Base-by-base conservation (phyloP, 2,888 invertebrate species). In the Drosophila meridionalis region DNA sequence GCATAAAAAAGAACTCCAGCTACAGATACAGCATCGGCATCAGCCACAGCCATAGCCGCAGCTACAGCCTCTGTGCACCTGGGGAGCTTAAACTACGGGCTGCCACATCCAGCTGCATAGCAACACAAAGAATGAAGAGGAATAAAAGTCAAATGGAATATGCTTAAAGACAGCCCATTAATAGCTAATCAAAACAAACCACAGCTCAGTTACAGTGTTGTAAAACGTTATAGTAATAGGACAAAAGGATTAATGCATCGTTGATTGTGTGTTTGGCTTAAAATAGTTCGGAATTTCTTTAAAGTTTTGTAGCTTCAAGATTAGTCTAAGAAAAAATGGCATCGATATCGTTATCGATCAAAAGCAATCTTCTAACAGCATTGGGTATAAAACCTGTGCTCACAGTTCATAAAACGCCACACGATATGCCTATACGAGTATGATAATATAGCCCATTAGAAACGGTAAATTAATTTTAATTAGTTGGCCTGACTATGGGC, bases 1-100 rank as follows among this genome's bases (percentile, higher is more conserved):
- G 64, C 67, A 77, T 65, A 80, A 61, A 50, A 56, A 62, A 73
- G 26, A 64, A 40, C 56, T 45, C 40, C 50, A 71, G 14, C 50
- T 11, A 32, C 26, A 59, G 40, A 20, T 3, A 9, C 36, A 64
- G 20, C 48, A n/a, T 7, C 9, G 14, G n/a, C 8, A 42, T n/a
- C 48, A 50, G 50, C n/a, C 8, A 7, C 14, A 48, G 9, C 50
- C n/a, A 4, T 12, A 58, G 36, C 20, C n/a, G 8, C 53, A 32
- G n/a, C 50, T n/a, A 9, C 20, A 58, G 40, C 30, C 38, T 48
- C 43, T 56, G 64, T 36, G 28, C 30, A 60, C 11, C 65, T 40
- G 34, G 48, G n/a, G 9, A 42, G 48, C 14, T 5, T n/a, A 30
- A 32, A 48, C 30, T 55, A 50, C 57, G 40, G 8, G 30, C 64